Base-by-base conservation (phyloP, 2,797 vertebrate genomes). In the Xiphophorus birchmanni region DNA sequence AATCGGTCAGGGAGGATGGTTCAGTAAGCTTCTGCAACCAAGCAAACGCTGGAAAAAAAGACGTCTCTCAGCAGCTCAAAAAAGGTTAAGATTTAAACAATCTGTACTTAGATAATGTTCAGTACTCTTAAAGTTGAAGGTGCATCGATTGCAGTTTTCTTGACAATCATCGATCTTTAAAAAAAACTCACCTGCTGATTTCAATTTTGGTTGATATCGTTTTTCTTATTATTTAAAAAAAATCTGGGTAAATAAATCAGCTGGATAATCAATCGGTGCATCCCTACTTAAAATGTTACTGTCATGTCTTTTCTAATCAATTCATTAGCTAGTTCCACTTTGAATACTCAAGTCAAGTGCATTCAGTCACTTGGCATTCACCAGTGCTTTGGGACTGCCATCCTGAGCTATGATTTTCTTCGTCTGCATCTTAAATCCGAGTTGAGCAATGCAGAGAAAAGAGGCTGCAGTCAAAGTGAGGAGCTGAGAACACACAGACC, bases 391-490 rank as follows among this genome's bases (percentile, higher is more conserved):
- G 23, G 42, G 26, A 29, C 42, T 5, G 37, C 65, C 18, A 69
- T 9, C 21, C 35, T 42, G 37, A 69, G 65, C 9, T 45, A 6
- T 4, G 26, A 45, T 72, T 45, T 72, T 44, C 69, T 45, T 29
- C 26, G 42, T 29, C 42, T n/a, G 42, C 42, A 72, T 72, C 69
- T 45, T 45, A 72, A 45, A 45, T 72, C 69, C 50, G 17, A 45
- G 69, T 26, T 72, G 69, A 88, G 90, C 85, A 90, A 81, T 90
- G 91, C 92, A 90, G 91, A 85, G 79, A 79, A 86, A 87, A 80
- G 85, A 90, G 13, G 72, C 72, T 82, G 88, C 88, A 75, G 78
- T 74, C 29, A 75, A 72, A 72, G 69, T 9, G 42, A 72, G 12
- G 26, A 5, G 69, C 69, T 45, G 26, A 72, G 69, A n/a, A 71